Conservation (phyloP, 2,113 vertebrate genomes). For the Otus sunia region DNA sequence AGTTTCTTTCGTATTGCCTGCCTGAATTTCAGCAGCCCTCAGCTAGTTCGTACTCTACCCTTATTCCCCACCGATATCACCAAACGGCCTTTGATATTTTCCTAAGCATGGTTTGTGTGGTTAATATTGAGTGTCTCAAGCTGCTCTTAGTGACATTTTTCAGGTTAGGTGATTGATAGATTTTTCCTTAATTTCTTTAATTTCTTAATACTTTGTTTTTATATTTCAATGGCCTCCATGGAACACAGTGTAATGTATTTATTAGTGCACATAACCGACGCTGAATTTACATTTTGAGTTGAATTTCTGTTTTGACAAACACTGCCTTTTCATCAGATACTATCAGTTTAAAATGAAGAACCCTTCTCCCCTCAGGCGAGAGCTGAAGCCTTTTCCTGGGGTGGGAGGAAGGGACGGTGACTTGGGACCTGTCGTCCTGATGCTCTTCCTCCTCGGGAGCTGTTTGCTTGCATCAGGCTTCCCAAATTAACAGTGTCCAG, state of each 20-base stretch:
- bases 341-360: neutral
- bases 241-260: neutral
- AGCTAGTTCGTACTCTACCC: neutral
- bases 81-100: rapidly evolving
- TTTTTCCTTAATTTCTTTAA: neutral
- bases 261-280: rapidly evolving
- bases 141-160: neutral
- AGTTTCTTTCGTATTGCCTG: neutral
- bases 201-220: neutral
- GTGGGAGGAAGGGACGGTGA: neutral
- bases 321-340: rapidly evolving
- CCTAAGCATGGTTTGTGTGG: rapidly evolving
- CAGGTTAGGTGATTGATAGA: neutral
- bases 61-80: neutral
- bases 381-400: neutral
- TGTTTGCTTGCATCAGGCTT: neutral
- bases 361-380: rapidly evolving
- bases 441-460: neutral
- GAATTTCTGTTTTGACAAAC: neutral
- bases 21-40: neutral
- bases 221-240: neutral
- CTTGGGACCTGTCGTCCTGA: neutral
- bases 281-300: neutral
- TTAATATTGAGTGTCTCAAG: neutral
- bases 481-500: neutral